Evolutionary conservation across 2,113 vertebrate genomes (phyloP).

Genomic region (Colossoma macropomum): DNA sequence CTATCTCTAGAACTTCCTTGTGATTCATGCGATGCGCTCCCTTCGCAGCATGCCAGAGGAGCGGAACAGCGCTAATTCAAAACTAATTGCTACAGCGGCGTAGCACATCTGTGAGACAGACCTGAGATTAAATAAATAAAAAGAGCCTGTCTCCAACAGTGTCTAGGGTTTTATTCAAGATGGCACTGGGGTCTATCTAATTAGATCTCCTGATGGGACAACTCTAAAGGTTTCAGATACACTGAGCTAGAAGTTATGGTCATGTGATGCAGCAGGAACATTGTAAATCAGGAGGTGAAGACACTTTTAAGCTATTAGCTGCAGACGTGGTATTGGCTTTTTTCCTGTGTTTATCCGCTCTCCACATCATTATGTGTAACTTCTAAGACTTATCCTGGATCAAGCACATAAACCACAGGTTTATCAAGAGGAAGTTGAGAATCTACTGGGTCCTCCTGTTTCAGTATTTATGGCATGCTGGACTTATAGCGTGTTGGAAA

Average conservation of each 20-base stretch:
- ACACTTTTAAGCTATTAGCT: neutral
- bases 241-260: neutral
- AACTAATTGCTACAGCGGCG: neutral
- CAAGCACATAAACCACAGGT: neutral
- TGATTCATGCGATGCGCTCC: slow-evolving; percentile 18
- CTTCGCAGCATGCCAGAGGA: neutral
- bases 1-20: neutral
- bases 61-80: slow-evolving; percentile 4
- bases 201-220: neutral
- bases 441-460: neutral
- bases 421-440: neutral
- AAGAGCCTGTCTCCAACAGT: neutral
- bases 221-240: neutral
- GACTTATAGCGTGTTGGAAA: neutral
- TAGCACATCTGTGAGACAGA: neutral
- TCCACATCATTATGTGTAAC: neutral
- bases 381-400: neutral
- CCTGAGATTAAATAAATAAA: neutral
- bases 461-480: neutral
- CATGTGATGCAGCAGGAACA: neutral
- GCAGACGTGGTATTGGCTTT: neutral
- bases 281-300: slow-evolving; percentile 23
- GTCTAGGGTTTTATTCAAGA: neutral
- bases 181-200: neutral
- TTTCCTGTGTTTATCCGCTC: neutral